A percentile compares a stretch with the other conserved stretches of the same genome.
phyloP scores from a whole-genome alignment of 2,113 vertebrate species.

The Catharus minimus region DNA sequence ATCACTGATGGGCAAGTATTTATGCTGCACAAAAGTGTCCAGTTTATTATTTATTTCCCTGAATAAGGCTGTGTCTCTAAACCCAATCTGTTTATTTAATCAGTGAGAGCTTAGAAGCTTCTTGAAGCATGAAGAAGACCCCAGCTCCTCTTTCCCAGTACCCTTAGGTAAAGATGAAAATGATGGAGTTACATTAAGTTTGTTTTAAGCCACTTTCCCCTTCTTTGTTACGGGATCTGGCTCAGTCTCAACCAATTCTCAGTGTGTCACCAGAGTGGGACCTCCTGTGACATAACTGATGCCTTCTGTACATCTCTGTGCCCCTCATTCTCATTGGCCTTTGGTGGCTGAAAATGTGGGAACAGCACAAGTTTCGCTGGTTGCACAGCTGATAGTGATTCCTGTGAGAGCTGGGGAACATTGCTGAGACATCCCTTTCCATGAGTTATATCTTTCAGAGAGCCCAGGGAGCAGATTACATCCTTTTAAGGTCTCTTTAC shows the following conservation, averaged over 20 bases:
- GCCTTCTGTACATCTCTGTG: neutral
- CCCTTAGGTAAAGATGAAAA: neutral
- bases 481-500: neutral
- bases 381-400: neutral
- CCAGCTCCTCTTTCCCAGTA: neutral
- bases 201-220: neutral
- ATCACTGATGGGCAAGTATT: neutral
- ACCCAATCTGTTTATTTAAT: neutral
- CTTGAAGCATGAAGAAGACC: neutral
- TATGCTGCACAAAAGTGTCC: neutral
- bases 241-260: neutral
- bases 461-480: neutral
- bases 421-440: neutral
- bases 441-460: neutral
- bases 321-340: neutral
- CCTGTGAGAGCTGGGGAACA: neutral
- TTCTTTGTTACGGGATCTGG: rapidly evolving
- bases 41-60: neutral
- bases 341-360: neutral
- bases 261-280: neutral
- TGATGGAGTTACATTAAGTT: neutral
- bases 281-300: neutral
- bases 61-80: neutral
- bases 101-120: neutral
- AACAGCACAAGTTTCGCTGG: neutral